Evolutionary conservation across 1,140 invertebrate genomes (phyloP).

Genomic region (Sarcophaga bullata): DNA sequence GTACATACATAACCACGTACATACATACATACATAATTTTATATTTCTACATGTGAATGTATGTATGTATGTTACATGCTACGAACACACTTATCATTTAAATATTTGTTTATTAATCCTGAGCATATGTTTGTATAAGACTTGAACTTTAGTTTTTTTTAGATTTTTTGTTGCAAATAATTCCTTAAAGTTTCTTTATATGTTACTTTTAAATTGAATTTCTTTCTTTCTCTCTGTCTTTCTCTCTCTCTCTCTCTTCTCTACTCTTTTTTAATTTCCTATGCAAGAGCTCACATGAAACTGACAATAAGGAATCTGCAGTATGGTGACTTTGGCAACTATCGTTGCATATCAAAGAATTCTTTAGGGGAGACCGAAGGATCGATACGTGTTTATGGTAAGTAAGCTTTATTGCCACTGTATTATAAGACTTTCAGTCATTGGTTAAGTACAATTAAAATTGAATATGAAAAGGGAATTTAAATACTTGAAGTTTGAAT

Average conservation of each 20-base stretch:
- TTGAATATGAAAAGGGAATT: no score
- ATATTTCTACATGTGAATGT: no score
- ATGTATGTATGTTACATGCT: no score
- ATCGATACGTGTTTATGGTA: slow-evolving; percentile 91
- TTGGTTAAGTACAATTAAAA: no score
- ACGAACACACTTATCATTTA: no score
- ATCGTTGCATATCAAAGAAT: slow-evolving; percentile 91
- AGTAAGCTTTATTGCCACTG: slow-evolving; percentile 63
- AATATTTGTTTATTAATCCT: not conserved
- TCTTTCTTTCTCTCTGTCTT: not conserved
- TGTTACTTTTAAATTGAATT: not conserved
- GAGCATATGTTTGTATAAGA: not conserved
- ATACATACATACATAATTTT: no score
- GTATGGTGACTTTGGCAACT: slow-evolving; percentile 82
- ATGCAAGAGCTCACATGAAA: slow-evolving; percentile 80
- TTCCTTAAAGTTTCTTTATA: not conserved
- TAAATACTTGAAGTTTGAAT: no score
- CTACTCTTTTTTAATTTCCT: slow-evolving; percentile 9
- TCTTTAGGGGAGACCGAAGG: slow-evolving; percentile 93
- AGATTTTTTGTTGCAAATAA: not conserved
- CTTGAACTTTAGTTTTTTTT: not conserved
- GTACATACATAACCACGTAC: no score
- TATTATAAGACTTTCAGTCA: no score
- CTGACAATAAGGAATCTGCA: slow-evolving; percentile 84
- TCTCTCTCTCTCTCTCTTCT: not conserved